Evolutionary conservation across 1,140 invertebrate genomes (phyloP), one percentile per base, ranked within the genome.

Genomic region (Tenebrio molitor): DNA sequence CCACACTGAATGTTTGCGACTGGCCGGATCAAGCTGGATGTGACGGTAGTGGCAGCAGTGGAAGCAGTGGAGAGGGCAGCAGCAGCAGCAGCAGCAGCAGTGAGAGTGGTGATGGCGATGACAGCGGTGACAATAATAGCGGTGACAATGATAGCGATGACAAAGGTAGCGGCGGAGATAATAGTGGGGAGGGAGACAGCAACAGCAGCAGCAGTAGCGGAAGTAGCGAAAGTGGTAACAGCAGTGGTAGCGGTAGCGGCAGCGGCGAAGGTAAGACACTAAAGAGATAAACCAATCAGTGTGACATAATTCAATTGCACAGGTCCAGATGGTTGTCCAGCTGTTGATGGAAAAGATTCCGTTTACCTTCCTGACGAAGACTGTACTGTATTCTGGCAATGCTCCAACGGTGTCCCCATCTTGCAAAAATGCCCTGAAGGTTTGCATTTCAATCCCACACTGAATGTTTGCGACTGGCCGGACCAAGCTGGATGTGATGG

Each of bases 341-440:
- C 15, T 23, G 17, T 39, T n/a, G 71, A 73, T 58, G 73, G 63
- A 21, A 77, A 74, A 19, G 67, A 77, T 2, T 78, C 79, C 33
- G 84, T 84, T 75, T 80, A 87, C 1, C 73, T 87, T 12, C 75
- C 81, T 0, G 82, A 89, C 69, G 66, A 76, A 1, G 83, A 87
- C 70, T 91, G 89, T 72, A 76, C 79, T 1, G 84, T 81, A 62
- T 91, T 87, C 76, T 90, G 87, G 76, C 83, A 85, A 25, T 91
- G 90, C 71, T 81, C 83, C 0, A 81, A 79, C 4, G 86, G 86
- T 0, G 44, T 75, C 12, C 81, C 85, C 1, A 80, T 85, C 19
- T 74, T 83, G 4, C 77, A 81, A 33, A 63, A 63, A 7, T 84
- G 84, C 71, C 80, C 82, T n/a, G 64, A 14, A 6, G 81, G 80